phyloP scores from a whole-genome alignment of 1,140 invertebrate genomes.

The Tetramorium parvispinum region DNA sequence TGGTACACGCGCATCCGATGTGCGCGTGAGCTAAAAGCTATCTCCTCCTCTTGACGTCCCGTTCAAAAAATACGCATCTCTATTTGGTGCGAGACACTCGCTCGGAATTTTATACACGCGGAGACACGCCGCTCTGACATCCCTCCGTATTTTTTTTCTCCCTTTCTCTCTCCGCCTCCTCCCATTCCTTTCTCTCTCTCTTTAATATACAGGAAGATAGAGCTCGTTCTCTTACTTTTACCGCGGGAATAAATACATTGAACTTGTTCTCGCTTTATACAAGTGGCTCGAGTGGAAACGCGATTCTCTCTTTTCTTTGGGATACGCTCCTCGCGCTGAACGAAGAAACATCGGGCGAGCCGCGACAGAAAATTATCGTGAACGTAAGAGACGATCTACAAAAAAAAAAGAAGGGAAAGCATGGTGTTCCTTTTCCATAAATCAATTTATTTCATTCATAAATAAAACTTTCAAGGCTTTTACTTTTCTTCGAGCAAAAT shows the following conservation, averaged over 20 bases:
- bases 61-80: conserved; percentile 83
- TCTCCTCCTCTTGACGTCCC: conserved; percentile 65
- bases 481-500: neutral
- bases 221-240: conserved; percentile 66
- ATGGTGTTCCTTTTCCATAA: neutral
- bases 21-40: conserved; percentile 65
- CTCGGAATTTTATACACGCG: conserved; percentile 78
- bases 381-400: neutral
- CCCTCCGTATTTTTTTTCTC: neutral
- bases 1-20: conserved; percentile 23
- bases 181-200: neutral
- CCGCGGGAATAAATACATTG: conserved; percentile 69
- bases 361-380: neutral
- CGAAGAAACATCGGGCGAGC: neutral
- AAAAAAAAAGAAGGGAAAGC: neutral
- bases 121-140: conserved; percentile 70
- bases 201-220: conserved; percentile 83
- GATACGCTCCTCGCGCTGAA: conserved; percentile 6
- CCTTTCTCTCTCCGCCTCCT: neutral
- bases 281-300: conserved; percentile 30
- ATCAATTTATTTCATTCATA: conserved; percentile 12
- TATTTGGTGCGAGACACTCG: conserved; percentile 76
- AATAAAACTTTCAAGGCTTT: neutral
- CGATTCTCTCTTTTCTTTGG: neutral
- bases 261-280: conserved; percentile 50